A percentile compares a stretch with the other conserved stretches of the same genome.
These are phyloP conservation scores for Todus mexicanus DNA, from an alignment of 2,797 vertebrate genomes.

Conservation along the genomic window DNA sequence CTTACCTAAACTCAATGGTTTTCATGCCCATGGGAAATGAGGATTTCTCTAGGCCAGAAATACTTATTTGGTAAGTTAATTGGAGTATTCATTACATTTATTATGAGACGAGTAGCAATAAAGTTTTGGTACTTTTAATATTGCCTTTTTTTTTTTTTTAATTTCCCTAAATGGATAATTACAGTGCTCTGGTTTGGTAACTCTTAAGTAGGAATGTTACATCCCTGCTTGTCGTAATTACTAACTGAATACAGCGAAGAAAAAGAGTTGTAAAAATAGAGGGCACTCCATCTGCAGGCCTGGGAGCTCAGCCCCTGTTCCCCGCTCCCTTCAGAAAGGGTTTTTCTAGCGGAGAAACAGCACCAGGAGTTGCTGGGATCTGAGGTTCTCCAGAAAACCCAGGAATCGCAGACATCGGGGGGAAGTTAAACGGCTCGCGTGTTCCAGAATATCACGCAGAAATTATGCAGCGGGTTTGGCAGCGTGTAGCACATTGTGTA, in stretches of 20 bases:
- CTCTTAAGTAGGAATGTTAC: constrained; percentile 3
- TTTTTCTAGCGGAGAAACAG: background rate
- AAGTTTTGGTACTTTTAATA: background rate
- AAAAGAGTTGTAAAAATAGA: background rate
- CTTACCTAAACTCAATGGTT: background rate
- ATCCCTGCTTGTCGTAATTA: background rate
- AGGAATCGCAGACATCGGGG: background rate
- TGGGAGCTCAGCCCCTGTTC: background rate
- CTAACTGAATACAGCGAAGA: background rate
- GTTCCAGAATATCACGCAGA: background rate
- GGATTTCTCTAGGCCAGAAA: background rate
- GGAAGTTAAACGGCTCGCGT: background rate
- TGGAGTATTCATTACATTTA: background rate
- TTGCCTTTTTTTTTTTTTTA: no score
- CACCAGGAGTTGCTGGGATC: background rate
- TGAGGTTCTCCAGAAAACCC: background rate
- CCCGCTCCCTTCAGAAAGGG: background rate
- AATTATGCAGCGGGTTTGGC: fast-evolving
- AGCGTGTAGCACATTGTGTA: background rate
- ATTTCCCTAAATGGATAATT: constrained; percentile 21
- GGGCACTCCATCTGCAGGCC: background rate
- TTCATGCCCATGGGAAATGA: background rate
- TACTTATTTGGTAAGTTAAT: background rate
- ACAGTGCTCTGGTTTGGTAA: constrained; percentile 3
- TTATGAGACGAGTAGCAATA: background rate